Base-by-base conservation (phyloP, 2,113 vertebrate species). In the Muntiacus reevesi region DNA sequence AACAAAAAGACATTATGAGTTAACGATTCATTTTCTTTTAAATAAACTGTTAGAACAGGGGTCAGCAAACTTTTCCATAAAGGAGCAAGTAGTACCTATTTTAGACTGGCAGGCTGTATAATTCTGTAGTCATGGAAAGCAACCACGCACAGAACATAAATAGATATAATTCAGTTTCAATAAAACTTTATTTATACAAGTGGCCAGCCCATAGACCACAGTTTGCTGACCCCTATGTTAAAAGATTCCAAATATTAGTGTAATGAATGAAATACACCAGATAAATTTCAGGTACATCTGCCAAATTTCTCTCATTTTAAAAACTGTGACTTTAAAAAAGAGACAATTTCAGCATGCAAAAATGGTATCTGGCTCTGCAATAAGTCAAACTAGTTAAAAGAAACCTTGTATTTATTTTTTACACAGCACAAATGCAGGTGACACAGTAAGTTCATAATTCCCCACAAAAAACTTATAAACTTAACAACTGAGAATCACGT, bases 361-460 rank as follows among this genome's bases (percentile, higher is more conserved):
- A 98, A 95, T 96, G 87, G 97, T 78, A 89, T 95, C 83, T 81
- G 82, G 87, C 82, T 97, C 57, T 91, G 84, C 90, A 95, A 9
- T 91, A 95, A 57, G 27, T 14, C 60, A 91, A 0, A 0, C 2
- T 83, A 82, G 36, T 96, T 94, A 96, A 89, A 97, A 98, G 93
- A 94, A 97, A 87, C 43, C 6, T 57, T 95, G 40, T 27, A 92
- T 96, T 97, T 95, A 96, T 98, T 96, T 97, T 98, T 97, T 89
- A 97, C 91, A 98, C 14, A 98, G 67, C 67, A 97, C 78, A 92
- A 91, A 97, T 82, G 45, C 19, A 96, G 95, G 92, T 98, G 97
- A 97, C 85, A 96, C 5, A 95, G 89, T 45, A 98, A 97, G 87
- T 98, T 94, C 85, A 1, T 94, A 98, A 95, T 57, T 96, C 16